Evolutionary conservation across 1,140 invertebrate genomes (phyloP).

Genomic region (Drosophila dunni): DNA sequence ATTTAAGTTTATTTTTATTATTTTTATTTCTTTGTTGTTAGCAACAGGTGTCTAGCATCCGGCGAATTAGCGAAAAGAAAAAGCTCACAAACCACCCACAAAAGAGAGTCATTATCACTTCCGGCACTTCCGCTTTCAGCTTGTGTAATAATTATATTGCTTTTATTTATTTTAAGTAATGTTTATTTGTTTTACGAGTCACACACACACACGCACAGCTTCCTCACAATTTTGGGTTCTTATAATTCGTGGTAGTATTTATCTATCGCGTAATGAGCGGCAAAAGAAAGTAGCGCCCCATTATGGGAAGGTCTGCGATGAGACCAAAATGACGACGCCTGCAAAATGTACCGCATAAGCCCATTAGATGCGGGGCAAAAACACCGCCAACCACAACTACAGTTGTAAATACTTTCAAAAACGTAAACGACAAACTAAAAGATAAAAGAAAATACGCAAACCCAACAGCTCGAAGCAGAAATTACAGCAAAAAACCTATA

Average conservation of each 20-base stretch:
- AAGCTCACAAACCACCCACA: slow-evolving; percentile 45
- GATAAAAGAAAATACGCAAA: slow-evolving; percentile 20
- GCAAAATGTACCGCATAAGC: slow-evolving; percentile 75
- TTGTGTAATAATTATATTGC: slow-evolving; percentile 71
- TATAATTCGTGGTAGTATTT: slow-evolving; percentile 32
- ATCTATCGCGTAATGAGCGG: slow-evolving; percentile 61
- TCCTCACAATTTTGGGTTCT: slow-evolving; percentile 27
- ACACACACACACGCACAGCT: slow-evolving; percentile 30
- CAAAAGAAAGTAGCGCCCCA: slow-evolving; percentile 71
- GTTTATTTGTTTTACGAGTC: slow-evolving; percentile 70
- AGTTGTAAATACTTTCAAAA: slow-evolving; percentile 41
- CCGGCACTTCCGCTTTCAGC: slow-evolving; percentile 74
- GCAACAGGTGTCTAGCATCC: slow-evolving; percentile 50
- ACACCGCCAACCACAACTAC: slow-evolving; percentile 22
- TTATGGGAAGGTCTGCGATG: slow-evolving; percentile 27
- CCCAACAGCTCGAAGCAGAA: slow-evolving; percentile 24
- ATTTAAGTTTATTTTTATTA: slow-evolving; percentile 2
- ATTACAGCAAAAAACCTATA: slow-evolving; percentile 30
- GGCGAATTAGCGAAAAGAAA: slow-evolving; percentile 31
- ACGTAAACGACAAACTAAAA: slow-evolving; percentile 20
- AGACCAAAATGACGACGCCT: slow-evolving; percentile 57
- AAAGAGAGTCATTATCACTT: slow-evolving; percentile 56
- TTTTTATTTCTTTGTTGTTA: neutral
- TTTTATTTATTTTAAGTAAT: slow-evolving; percentile 38
- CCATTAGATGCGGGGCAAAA: slow-evolving; percentile 72